phyloP scores from a whole-genome alignment of 2,797 vertebrate genomes.

The Luscinia luscinia region DNA sequence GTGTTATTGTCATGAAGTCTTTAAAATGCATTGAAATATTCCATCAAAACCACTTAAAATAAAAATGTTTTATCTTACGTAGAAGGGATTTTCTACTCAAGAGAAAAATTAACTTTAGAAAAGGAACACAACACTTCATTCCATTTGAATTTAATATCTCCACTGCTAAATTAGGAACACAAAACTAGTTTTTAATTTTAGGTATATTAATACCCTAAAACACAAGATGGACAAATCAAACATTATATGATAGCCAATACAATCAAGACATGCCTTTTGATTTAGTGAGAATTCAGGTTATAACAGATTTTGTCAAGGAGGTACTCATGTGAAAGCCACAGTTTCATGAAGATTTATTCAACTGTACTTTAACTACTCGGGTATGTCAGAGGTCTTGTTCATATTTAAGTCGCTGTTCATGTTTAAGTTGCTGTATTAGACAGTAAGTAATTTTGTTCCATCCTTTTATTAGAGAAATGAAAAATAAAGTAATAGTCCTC shows the following conservation, averaged over 20 bases:
- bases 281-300: background rate
- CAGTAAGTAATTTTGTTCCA: background rate
- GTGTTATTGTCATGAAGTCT: background rate
- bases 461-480: background rate
- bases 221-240: background rate
- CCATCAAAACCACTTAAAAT: background rate
- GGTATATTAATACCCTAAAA: background rate
- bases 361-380: background rate
- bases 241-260: background rate
- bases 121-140: background rate
- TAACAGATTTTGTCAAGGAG: background rate
- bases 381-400: background rate
- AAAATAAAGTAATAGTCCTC: background rate
- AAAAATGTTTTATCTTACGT: background rate
- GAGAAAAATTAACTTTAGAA: background rate
- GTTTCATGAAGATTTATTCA: background rate
- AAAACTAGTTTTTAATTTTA: background rate
- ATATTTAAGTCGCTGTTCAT: background rate
- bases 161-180: background rate
- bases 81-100: background rate
- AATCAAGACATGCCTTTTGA: background rate
- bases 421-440: background rate
- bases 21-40: background rate
- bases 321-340: background rate
- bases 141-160: background rate